Base-by-base conservation (phyloP, 2,888 invertebrate genomes). In the Caenorhabditis becei region DNA sequence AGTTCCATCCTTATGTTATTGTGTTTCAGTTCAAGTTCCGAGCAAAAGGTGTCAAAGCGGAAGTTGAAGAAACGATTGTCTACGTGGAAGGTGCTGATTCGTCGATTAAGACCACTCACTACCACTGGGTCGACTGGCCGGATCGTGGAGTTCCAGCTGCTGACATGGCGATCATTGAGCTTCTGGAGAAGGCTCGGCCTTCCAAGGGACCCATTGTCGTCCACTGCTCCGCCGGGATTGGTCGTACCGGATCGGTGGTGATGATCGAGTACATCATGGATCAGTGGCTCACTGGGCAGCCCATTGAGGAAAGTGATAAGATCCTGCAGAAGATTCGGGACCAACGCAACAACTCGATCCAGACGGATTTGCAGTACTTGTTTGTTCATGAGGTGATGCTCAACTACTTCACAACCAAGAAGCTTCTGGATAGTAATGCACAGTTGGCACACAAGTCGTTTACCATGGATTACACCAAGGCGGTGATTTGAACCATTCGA, bases 171-270 rank as follows among this genome's bases (percentile, higher is more conserved):
- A 54, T 82, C 35, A 65, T 79, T 20, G 71, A 84, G 63, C 51
- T 84, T 37, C 62, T 84, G 32, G 66, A 66, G 1, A 77, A 71
- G 47, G 58, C 79, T 10, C 24, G 65, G 2, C 16, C 11, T n/a
- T 70, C 81, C 0, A 75, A 77, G 20, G 23, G 63, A 4, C 86
- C 86, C 0, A 86, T 86, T 44, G 83, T 80, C 14, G 79, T 86
- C 10, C 86, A 86, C 47, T 86, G 86, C 69, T 84, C 84, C 1
- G 86, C 86, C 8, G 86, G 85, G 11, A 83, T 86, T 59, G 85
- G 85, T 16, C 66, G 85, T 2, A 86, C 86, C 5, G 86, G 86
- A 1, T 77, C 80, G 2, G 81, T 86, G 11, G 84, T 84, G 8
- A 78, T 86, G 80, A 81, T 86, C 41, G 80, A 86, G 56, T 84